Evolutionary conservation across 2,888 invertebrate species (phyloP), one percentile per base, ranked within the genome.

Genomic region (Dioctria linearis): DNA sequence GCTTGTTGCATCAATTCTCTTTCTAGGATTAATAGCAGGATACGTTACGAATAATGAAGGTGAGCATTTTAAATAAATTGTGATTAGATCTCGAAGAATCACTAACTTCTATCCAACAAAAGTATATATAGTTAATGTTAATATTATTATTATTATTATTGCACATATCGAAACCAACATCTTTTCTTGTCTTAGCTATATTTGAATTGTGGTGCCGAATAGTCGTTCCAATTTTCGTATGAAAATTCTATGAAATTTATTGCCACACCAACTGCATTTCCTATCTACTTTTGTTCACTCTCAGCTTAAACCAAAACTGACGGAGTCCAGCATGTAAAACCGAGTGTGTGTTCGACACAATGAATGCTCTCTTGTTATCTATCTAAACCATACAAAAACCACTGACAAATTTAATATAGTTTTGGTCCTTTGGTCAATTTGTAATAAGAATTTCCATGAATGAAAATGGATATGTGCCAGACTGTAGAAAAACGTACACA

Each of bases 31-130:
- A 25, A 25, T 25, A 40, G 79, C 46, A 67, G 57, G 57, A 66
- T 79, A 67, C 59, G 79, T 69, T 79, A 67, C 67, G 5, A 67
- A 67, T 69, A 67, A 69, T 59, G 67, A 79, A 79, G 79, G 79
- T 79, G 66, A 79, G 67, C 46, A 9, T 61, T 61, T 76, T 40
- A 59, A 25, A 25, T 1, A 25, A 25, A 25, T 25, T 25, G 0
- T 1, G 25, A 1, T 25, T 25, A 25, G 25, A 25, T 25, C 1
- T 25, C 25, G 25, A 25, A 25, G 25, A 25, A 2, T 25, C 0
- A 25, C 0, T 25, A 25, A 25, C 25, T 25, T 25, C 25, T 0
- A 1, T 25, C 25, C 25, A 25, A 25, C 2, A 2, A 25, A 25
- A 2, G 25, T 25, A 25, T 25, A 25, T 25, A 25, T 25, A 25